A percentile compares a stretch with the other conserved stretches of the same genome.
Evolutionary conservation across 2,797 vertebrate genomes (phyloP).

Genomic region (Novumbra hubbsi): DNA sequence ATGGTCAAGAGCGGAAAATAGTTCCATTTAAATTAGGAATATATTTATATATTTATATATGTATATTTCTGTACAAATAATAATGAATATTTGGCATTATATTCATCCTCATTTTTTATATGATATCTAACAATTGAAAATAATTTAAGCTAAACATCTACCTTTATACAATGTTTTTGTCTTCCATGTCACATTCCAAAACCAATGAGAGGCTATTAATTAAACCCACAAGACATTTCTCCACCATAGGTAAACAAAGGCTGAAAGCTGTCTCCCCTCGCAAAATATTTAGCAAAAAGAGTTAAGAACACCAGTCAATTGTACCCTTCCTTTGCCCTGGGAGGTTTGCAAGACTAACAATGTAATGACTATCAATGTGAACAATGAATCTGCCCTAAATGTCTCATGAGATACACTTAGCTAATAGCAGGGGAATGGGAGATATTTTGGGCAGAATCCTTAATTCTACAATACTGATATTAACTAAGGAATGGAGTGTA

Average conservation of each 20-base stretch:
- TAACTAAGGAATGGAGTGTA: not conserved
- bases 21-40: constrained; percentile 83
- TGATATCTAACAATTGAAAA: constrained; percentile 77
- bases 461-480: not conserved
- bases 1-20: constrained; percentile 87
- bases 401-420: not conserved
- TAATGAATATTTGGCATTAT: constrained; percentile 90
- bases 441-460: not conserved
- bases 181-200: constrained; percentile 64
- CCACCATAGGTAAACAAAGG: constrained; percentile 64
- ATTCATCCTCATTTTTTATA: constrained; percentile 84
- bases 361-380: constrained; percentile 4
- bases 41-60: constrained; percentile 83
- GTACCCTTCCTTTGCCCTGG: constrained; percentile 15
- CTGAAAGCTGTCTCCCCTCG: constrained; percentile 64
- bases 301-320: constrained; percentile 17
- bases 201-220: constrained; percentile 54
- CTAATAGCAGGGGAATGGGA: constrained; percentile 1
- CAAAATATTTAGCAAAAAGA: constrained; percentile 47
- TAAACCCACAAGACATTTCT: constrained; percentile 67
- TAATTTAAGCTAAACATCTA: constrained; percentile 75
- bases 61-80: constrained; percentile 85
- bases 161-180: constrained; percentile 49
- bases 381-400: constrained; percentile 12
- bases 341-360: constrained; percentile 13